Percentiles rank a stretch among this genome's conserved stretches.
These are phyloP conservation scores for Embiotoca jacksoni DNA, from an alignment of 2,113 vertebrate genomes.

Conservation along the genomic window DNA sequence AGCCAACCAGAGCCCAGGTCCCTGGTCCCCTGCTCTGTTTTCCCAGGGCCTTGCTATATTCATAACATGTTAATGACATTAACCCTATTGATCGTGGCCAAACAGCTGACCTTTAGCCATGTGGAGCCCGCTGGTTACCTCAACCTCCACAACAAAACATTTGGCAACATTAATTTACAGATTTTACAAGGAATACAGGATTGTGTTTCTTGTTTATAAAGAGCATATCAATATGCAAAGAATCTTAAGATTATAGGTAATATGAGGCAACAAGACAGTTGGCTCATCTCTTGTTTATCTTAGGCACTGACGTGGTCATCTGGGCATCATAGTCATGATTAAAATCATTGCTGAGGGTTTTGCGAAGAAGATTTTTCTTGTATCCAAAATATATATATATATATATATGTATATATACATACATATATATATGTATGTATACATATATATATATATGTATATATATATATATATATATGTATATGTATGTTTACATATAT, in stretches of 20 bases:
- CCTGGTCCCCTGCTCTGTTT: constrained; percentile 59
- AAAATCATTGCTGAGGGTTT: not conserved
- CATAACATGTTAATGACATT: constrained; percentile 84
- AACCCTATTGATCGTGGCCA: constrained; percentile 77
- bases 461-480: no score
- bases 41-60: constrained; percentile 79
- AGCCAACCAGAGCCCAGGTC: constrained; percentile 67
- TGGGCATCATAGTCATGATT: not conserved
- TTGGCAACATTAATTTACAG: constrained; percentile 49
- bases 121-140: constrained; percentile 44
- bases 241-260: not conserved
- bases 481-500: no score
- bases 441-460: no score
- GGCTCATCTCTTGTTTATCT: not conserved
- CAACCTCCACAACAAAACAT: constrained; percentile 47
- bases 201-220: constrained; percentile 27
- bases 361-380: not conserved
- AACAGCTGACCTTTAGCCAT: constrained; percentile 66
- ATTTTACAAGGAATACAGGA: constrained; percentile 42
- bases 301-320: not conserved
- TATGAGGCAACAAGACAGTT: not conserved
- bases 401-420: no score
- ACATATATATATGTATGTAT: no score
- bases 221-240: not conserved
- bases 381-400: no score